These are phyloP conservation scores for Sarcophaga variegata DNA, from an alignment of 2,888 invertebrate genomes.

Conservation along the genomic window DNA sequence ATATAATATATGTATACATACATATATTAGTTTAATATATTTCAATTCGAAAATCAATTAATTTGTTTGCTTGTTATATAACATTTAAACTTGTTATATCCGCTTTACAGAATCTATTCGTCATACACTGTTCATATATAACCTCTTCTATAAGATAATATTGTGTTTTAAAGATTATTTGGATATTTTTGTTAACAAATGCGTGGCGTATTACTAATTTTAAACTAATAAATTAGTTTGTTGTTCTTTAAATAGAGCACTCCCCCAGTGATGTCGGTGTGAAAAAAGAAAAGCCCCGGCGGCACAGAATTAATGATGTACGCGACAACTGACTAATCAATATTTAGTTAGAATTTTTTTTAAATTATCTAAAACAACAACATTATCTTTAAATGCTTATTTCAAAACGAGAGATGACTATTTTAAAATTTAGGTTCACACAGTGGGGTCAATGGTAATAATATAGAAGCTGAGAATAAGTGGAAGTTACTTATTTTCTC, in stretches of 20 bases:
- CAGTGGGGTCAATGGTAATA: background rate
- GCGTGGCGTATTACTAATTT: background rate
- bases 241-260: background rate
- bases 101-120: background rate
- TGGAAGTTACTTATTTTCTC: too few relatives aligned
- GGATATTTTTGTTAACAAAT: background rate
- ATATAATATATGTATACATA: background rate
- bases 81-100: background rate
- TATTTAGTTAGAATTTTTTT: constrained; percentile 43
- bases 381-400: background rate
- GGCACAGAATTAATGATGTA: background rate
- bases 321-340: constrained; percentile 17
- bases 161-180: background rate
- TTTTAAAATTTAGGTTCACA: background rate
- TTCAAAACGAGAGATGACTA: background rate
- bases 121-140: background rate
- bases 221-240: background rate
- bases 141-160: background rate
- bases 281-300: background rate
- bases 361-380: background rate
- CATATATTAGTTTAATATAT: too few relatives aligned
- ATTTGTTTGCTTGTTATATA: background rate
- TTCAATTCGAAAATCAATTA: too few relatives aligned
- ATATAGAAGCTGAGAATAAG: background rate
- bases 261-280: background rate